Percentiles rank a stretch among this genome's conserved stretches.
Evolutionary conservation across 1,140 invertebrate species (phyloP).

Genomic region (Psix sp.): DNA sequence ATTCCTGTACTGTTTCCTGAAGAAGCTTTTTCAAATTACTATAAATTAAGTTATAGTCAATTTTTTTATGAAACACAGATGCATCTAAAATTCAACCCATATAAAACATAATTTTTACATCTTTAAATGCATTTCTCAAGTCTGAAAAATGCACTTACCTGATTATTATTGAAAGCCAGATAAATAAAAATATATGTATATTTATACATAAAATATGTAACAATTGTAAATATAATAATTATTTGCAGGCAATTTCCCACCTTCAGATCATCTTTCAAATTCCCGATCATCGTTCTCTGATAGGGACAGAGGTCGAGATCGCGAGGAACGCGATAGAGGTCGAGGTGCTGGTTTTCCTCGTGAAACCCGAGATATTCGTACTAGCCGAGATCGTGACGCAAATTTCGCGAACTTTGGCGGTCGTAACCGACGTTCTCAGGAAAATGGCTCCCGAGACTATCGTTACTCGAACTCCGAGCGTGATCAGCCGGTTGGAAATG

Average conservation of each 20-base stretch:
- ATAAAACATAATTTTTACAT: no score
- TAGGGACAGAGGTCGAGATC: conserved; percentile 76
- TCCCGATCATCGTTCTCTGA: conserved; percentile 61
- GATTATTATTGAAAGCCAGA: no score
- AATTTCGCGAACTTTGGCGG: conserved; percentile 74
- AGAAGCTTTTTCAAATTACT: no score
- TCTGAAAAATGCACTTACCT: no score
- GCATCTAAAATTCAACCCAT: no score
- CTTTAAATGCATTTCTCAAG: no score
- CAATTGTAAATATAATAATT: no score
- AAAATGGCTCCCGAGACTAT: conserved; percentile 69
- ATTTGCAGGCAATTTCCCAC: conserved; percentile 63
- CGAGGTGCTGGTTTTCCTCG: conserved; percentile 78
- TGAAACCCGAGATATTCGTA: conserved; percentile 60
- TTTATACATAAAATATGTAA: no score
- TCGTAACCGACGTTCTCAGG: conserved; percentile 70
- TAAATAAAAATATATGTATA: no score
- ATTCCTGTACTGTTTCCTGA: no score
- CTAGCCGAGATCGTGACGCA: conserved; percentile 75
- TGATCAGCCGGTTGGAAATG: conserved; percentile 64
- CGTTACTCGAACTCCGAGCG: conserved; percentile 67
- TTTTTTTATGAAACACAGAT: no score
- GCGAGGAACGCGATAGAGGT: conserved; percentile 75
- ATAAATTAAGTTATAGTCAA: no score
- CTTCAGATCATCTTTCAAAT: conserved; percentile 64